These are phyloP conservation scores for Glaucomys volans DNA, from an alignment of 2,113 vertebrate genomes.

Conservation along the genomic window DNA sequence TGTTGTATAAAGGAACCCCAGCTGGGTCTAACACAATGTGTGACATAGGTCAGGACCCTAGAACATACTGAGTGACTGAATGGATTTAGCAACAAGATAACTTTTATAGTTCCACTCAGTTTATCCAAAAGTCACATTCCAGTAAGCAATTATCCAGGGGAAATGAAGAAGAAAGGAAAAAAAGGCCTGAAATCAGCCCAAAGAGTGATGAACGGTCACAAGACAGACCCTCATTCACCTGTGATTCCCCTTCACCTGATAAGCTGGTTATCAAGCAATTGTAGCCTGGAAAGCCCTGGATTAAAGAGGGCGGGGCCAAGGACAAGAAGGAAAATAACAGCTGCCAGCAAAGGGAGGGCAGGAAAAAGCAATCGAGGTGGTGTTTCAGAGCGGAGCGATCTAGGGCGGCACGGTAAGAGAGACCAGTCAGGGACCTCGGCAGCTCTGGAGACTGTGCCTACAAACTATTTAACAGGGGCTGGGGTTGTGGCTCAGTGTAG, in stretches of 20 bases:
- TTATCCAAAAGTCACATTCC: slow-evolving; percentile 47
- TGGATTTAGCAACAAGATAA: neutral
- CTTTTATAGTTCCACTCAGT: neutral
- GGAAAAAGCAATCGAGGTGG: neutral
- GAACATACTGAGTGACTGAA: neutral
- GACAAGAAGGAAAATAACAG: neutral
- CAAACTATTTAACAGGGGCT: too few species aligned
- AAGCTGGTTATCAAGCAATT: neutral
- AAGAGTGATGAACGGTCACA: neutral
- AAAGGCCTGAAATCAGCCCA: neutral
- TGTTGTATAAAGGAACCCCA: neutral
- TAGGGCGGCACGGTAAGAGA: neutral
- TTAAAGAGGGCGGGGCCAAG: neutral
- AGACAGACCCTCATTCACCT: neutral
- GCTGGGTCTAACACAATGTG: neutral
- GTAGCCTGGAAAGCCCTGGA: neutral
- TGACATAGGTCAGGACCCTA: neutral
- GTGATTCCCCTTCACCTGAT: neutral
- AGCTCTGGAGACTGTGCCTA: neutral
- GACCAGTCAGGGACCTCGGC: neutral
- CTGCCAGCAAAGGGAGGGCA: neutral
- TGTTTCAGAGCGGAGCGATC: neutral
- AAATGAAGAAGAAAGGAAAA: neutral
- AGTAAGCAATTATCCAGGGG: slow-evolving; percentile 30
- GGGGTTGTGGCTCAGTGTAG: too few species aligned